Evolutionary conservation across 2,797 vertebrate genomes (phyloP).

Genomic region (Octomys mimax): DNA sequence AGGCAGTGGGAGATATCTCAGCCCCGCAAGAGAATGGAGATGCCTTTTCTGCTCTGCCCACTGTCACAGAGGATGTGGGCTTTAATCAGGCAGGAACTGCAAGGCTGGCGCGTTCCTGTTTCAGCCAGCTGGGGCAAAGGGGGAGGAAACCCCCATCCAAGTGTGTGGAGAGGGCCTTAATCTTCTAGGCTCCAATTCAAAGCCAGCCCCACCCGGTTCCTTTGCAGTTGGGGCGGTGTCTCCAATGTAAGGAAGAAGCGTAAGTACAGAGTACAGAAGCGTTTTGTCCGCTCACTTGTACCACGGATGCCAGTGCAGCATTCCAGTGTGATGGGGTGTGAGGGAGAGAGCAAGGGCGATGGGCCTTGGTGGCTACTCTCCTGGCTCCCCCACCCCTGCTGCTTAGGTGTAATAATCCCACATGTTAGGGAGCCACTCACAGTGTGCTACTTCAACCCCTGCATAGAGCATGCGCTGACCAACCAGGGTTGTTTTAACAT

Average conservation of each 20-base stretch:
- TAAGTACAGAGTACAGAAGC: background rate
- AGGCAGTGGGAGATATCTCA: background rate
- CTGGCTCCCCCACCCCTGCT: no score
- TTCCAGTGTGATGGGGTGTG: background rate
- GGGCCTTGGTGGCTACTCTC: background rate
- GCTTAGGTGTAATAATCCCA: background rate
- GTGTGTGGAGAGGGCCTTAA: background rate
- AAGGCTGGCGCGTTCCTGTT: background rate
- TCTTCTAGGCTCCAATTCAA: background rate
- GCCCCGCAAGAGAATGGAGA: background rate
- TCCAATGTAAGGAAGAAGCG: background rate
- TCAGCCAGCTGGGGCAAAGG: background rate
- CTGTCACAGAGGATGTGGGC: background rate
- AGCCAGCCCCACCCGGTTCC: background rate
- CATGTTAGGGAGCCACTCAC: background rate
- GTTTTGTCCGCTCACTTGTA: background rate
- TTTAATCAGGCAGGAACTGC: slow-evolving; percentile 48
- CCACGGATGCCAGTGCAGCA: background rate
- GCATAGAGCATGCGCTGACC: background rate
- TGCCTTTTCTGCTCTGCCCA: background rate
- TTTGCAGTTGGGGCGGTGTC: background rate
- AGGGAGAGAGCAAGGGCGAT: background rate
- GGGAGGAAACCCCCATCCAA: background rate
- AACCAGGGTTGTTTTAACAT: background rate
- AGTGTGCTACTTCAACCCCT: background rate